Conservation (phyloP, 1,140 invertebrate species). For the Cepaea nemoralis region DNA sequence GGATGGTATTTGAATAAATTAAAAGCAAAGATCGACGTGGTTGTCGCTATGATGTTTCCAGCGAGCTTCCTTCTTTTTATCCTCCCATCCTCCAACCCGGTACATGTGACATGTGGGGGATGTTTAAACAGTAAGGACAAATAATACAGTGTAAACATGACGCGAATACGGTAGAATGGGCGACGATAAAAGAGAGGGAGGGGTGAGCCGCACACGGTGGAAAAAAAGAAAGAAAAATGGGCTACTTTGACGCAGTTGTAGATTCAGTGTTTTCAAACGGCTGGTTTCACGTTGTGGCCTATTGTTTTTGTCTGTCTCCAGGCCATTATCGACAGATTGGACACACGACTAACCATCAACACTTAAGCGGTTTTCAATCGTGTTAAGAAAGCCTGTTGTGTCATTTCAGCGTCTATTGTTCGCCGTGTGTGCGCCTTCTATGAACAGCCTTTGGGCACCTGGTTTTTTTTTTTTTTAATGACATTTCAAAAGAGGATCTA, state of each 20-base stretch:
- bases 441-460: no score
- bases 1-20: background rate
- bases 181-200: background rate
- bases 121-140: background rate
- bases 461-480: no score
- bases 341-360: background rate
- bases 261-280: background rate
- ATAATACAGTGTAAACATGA: slow-evolving; percentile 1
- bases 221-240: background rate
- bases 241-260: background rate
- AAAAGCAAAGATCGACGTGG: background rate
- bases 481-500: no score
- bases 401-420: background rate
- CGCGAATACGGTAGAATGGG: background rate
- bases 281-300: background rate
- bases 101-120: background rate
- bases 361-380: background rate
- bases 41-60: background rate
- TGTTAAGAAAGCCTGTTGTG: background rate
- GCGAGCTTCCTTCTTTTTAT: background rate
- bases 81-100: background rate
- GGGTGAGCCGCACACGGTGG: background rate
- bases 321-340: background rate
- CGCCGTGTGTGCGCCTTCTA: no score
- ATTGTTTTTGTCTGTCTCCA: background rate